Percentiles rank a stretch among this genome's conserved stretches.
Conservation (phyloP, 37 sponge, comb jelly and placozoan species). For the Chondrilla cf. caribensis region DNA sequence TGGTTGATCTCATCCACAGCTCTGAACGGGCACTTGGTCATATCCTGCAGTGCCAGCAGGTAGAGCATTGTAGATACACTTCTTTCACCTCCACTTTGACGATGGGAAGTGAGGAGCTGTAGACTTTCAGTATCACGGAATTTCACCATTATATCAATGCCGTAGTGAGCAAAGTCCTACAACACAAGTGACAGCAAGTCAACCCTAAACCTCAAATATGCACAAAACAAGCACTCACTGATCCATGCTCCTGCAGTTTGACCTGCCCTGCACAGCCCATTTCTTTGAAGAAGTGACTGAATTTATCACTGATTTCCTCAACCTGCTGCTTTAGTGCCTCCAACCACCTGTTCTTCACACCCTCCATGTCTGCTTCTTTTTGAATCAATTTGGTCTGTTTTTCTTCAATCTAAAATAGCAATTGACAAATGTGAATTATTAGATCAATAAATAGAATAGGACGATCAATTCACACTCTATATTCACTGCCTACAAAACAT, state of each 20-base stretch:
- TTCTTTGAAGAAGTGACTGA: conserved; percentile 69
- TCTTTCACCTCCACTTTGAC: conserved; percentile 98
- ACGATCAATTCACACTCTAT: no score
- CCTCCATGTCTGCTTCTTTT: conserved; percentile 22
- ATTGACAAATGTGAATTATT: no score
- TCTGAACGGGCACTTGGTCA: conserved; percentile 87
- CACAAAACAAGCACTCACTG: not conserved
- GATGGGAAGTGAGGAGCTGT: conserved; percentile 78
- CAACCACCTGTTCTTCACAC: conserved; percentile 58
- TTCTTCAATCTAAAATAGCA: conserved; percentile 24
- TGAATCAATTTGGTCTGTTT: conserved; percentile 23
- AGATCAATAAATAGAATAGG: no score
- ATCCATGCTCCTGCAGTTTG: conserved; percentile 50
- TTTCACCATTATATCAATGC: conserved; percentile 88
- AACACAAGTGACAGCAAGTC: not conserved
- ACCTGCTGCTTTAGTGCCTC: conserved; percentile 69
- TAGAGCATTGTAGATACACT: conserved; percentile 99
- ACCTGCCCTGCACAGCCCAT: conserved; percentile 93
- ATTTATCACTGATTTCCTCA: conserved; percentile 62
- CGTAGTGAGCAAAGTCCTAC: conserved; percentile 86
- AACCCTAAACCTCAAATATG: not conserved
- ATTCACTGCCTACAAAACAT: no score
- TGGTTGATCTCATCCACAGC: conserved; percentile 27
- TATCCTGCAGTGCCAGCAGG: conserved; percentile 94
- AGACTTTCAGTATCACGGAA: conserved; percentile 85